Evolutionary conservation across 2,888 invertebrate species (phyloP), one percentile per base, ranked within the genome.

Genomic region (Allacma fusca): DNA sequence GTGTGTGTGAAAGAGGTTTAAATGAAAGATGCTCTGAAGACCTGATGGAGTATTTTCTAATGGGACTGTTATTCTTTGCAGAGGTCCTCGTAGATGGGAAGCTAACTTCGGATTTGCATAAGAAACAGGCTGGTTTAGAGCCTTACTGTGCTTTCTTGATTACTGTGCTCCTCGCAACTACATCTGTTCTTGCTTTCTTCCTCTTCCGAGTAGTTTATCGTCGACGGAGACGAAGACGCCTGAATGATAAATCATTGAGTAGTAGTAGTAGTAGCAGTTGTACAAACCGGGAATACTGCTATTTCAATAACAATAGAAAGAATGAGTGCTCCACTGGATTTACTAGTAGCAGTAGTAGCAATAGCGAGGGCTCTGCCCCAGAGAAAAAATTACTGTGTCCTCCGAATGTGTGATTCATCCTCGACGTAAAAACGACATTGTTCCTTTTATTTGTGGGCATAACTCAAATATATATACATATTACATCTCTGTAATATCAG

Each of bases 121-220:
- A 26, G 26, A 23, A 16, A 9, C 62, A 12, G 16, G 28, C 34
- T 12, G 81, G 80, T 28, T 57, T 81, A n/a, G 81, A 80, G 50
- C 80, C 83, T 16, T 81, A 83, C 71, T 81, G 81, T 73, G 81
- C 81, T 23, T 77, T 82, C 62, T 76, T 82, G 24, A 81, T 83
- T 67, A 81, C 79, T n/a, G 77, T 78, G 62, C 79, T 83, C 19
- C 76, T 83, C 44, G 78, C 80, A 23, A 78, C 81, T 70, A 81
- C 78, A 23, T 77, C 80, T 16, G 75, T 81, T 16, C 71, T 82
- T 29, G 80, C 78, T 23, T 67, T 82, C 57, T 80, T 80, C 70
- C 75, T 82, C n/a, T 70, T 83, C 21, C 77, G 82, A 24, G 29
- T 34, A 4, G 21, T 70, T 26, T 76, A 76, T 69, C 29, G 70